A percentile compares a stretch with the other conserved stretches of the same genome.
These are phyloP conservation scores for Lycocerus yunnanus DNA, from an alignment of 2,888 invertebrate species.

Conservation along the genomic window DNA sequence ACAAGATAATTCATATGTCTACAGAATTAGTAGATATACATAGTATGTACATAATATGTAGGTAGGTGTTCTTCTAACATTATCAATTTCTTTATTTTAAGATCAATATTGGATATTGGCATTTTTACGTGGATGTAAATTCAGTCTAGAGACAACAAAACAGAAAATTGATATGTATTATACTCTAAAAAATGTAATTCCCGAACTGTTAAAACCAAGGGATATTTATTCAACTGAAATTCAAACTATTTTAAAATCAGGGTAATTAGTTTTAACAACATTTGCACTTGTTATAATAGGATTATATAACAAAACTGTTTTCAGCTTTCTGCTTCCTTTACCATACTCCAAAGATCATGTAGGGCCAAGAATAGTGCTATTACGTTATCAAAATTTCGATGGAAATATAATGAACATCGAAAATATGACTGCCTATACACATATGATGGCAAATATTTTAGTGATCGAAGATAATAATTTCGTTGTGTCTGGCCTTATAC, in stretches of 20 bases:
- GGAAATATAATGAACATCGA: not conserved
- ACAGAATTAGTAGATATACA: too few relatives aligned
- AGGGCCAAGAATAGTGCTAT: not conserved
- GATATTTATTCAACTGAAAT: constrained; percentile 51
- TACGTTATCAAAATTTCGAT: not conserved
- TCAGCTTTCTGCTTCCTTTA: not conserved
- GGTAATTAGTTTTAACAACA: not conserved
- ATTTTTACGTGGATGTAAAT: constrained; percentile 62
- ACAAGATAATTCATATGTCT: too few relatives aligned
- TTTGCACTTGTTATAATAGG: too few relatives aligned
- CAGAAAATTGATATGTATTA: constrained; percentile 64
- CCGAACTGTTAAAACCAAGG: constrained; percentile 61
- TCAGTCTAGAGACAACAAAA: constrained; percentile 60
- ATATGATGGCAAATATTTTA: not conserved
- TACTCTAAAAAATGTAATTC: constrained; percentile 60
- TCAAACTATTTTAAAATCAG: constrained; percentile 35
- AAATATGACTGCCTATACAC: not conserved
- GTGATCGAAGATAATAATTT: not conserved
- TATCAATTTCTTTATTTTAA: constrained; percentile 39
- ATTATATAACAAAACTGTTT: too few relatives aligned
- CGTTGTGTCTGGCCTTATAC: not conserved
- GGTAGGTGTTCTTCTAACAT: too few relatives aligned
- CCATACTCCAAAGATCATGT: not conserved
- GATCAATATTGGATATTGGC: constrained; percentile 60
- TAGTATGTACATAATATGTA: too few relatives aligned